A percentile compares a stretch with the other conserved stretches of the same genome.
Evolutionary conservation across 2,888 invertebrate species (phyloP).

Genomic region (Idaea aversata): DNA sequence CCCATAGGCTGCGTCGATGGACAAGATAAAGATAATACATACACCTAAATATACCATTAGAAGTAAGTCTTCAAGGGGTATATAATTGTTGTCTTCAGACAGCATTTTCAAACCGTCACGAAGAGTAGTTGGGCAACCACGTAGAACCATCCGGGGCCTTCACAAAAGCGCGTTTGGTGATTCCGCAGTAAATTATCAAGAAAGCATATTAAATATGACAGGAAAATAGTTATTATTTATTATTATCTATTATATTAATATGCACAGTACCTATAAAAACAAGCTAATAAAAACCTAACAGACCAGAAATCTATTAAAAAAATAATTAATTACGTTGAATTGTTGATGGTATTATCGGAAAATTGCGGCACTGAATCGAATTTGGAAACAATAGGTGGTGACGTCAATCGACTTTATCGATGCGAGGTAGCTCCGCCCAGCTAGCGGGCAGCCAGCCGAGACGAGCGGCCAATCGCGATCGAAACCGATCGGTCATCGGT

Average conservation of each 20-base stretch:
- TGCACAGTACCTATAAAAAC: neutral
- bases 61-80: no score
- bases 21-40: no score
- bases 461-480: neutral
- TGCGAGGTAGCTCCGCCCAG: neutral
- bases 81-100: no score
- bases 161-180: no score
- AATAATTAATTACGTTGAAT: neutral
- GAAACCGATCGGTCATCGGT: neutral
- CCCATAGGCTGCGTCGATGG: no score
- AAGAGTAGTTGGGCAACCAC: no score
- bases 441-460: neutral
- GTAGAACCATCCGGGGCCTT: no score
- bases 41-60: no score
- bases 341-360: neutral
- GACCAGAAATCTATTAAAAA: neutral
- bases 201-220: neutral
- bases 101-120: no score
- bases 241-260: neutral
- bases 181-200: neutral
- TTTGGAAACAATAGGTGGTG: neutral
- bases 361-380: neutral
- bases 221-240: neutral
- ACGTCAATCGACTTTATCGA: neutral
- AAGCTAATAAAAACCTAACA: neutral